Evolutionary conservation across 2,888 invertebrate species (phyloP), one percentile per base, ranked within the genome.

Genomic region (Cheilosia scutellata): DNA sequence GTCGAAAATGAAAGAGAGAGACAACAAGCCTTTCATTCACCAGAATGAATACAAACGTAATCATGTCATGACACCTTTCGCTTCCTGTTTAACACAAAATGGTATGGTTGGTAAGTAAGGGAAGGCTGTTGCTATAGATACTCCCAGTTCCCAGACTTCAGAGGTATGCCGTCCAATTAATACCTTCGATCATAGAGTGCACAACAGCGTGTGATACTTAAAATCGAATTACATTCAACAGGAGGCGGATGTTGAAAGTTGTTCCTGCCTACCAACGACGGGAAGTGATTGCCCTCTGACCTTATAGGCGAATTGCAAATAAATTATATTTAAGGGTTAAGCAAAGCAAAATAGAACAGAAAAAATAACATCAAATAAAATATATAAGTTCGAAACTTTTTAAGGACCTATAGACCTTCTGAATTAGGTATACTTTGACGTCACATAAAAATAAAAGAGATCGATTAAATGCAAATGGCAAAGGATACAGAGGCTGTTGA

Each of bases 401-500:
- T 40, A 63, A 55, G 53, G 63, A 47, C 16, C 13, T 20, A n/a
- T 20, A 20, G 20, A 20, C 29, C 37, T 25, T 27, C 29, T 5
- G n/a, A 42, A 33, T 20, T 31, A 33, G 0, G 6, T n/a, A 2
- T n/a, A 5, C 57, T 16, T 9, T 58, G 70, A 71, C 29, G 51
- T 51, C 49, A n/a, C 4, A 31, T 2, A n/a, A 31, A 16, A 55
- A 33, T n/a, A 11, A 57, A 33, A 63, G 29, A 49, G 60, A 51
- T 60, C 71, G 60, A 72, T 72, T 53, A 60, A 55, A 74, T 65
- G 74, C 55, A 74, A 74, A 74, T 65, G 74, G 33, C 63, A 55
- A 55, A 55, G 33, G 27, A 37, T 27, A 40, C 31, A 47, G 9
- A 16, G n/a, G 33, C 37, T 37, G 0, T n/a, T 6, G 5, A n/a